Evolutionary conservation across 2,888 invertebrate genomes (phyloP).

Genomic region (Morpho helenor): DNA sequence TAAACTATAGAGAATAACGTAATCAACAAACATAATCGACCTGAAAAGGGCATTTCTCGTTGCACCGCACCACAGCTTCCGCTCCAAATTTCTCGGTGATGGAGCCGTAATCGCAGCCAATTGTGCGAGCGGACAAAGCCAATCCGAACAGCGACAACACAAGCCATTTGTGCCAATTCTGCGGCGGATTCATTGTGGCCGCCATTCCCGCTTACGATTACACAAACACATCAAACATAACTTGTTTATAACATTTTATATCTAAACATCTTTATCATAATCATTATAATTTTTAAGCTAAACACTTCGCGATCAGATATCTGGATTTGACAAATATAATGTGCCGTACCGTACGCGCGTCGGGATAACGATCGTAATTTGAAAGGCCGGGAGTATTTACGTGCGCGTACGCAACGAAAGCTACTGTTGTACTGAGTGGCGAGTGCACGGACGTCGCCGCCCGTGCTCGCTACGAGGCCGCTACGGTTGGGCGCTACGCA

Average conservation of each 20-base stretch:
- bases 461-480: conserved; percentile 51
- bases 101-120: conserved; percentile 76
- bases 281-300: conserved; percentile 1
- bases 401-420: conserved; percentile 69
- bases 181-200: conserved; percentile 69
- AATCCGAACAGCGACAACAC: conserved; percentile 75
- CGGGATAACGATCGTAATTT: conserved; percentile 44
- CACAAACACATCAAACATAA: conserved; percentile 41
- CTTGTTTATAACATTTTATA: conserved; percentile 33
- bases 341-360: conserved; percentile 34
- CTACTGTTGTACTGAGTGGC: conserved; percentile 61
- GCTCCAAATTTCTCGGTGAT: conserved; percentile 77
- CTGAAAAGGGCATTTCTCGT: conserved; percentile 76
- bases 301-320: conserved; percentile 17
- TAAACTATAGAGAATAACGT: no score
- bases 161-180: conserved; percentile 78
- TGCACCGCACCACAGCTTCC: conserved; percentile 73
- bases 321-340: conserved; percentile 6
- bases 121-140: conserved; percentile 77
- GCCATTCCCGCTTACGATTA: conserved; percentile 49
- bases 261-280: conserved; percentile 23
- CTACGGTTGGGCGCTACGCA: conserved; percentile 65
- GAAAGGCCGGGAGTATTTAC: conserved; percentile 31
- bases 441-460: conserved; percentile 40
- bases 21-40: conserved; percentile 41